Base-by-base conservation (phyloP, 2,113 vertebrate species). In the Platichthys flesus region DNA sequence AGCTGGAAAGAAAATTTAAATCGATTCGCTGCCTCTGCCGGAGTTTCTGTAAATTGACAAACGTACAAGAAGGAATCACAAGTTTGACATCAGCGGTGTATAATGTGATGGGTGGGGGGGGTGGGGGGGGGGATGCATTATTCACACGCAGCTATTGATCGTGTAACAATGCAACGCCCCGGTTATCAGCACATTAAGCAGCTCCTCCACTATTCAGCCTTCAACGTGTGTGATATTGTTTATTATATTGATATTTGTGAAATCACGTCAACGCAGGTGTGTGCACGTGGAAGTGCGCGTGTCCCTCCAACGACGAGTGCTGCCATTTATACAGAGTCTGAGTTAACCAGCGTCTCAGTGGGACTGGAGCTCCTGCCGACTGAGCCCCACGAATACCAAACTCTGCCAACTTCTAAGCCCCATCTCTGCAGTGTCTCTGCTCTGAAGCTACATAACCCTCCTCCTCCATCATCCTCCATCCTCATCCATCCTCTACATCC, bases 371-470 rank as follows among this genome's bases (percentile, higher is more conserved):
- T 88, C 86, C 79, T 62, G 85, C 88, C 71, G 76, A 77, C 79
- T 88, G 89, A 91, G 81, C 76, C 79, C 86, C 88, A 88, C 66
- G 75, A 82, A 83, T 65, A 83, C 40, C 86, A 84, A 88, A 87
- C 81, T 87, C 72, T 83, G 79, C 74, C 49, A 79, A 86, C 86
- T 90, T 90, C 81, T 87, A 85, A 86, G 78, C 86, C 72, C 75
- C 56, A 21, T 56, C 21, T 56, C 54, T 52, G 40, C 81, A 57
- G 78, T 80, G 76, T 65, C 47, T 70, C 72, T 78, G 78, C 76
- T 90, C 76, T 83, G 82, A 90, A 89, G 87, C 73, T 74, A 3
- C 9, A 31, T 77, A 82, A 89, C 37, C 47, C 62, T 31, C 57
- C 66, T 37, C 57, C 69, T 79, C 77, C 70, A 24, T 37, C 57